These are phyloP conservation scores for Stylophora pistillata DNA, from an alignment of 64 coral and sea anemone genomes.

Conservation along the genomic window DNA sequence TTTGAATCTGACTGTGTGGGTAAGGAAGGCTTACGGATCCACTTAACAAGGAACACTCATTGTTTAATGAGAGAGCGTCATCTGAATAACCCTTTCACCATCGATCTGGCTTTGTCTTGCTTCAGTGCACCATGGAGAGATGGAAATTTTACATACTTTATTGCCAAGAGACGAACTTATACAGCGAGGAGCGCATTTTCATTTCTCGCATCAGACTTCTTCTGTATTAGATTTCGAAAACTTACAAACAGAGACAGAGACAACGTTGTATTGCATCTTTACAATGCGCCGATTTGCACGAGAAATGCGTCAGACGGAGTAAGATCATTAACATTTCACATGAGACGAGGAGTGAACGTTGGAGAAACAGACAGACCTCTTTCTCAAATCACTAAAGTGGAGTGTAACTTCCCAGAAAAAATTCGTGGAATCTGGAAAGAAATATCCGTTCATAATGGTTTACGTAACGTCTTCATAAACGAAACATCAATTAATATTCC, in stretches of 20 bases:
- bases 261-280: neutral
- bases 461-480: constrained; percentile 34
- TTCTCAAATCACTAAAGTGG: constrained; percentile 4
- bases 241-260: neutral
- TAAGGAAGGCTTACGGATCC: constrained; percentile 70
- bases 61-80: constrained; percentile 45
- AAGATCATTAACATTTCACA: neutral
- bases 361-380: neutral
- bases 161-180: constrained; percentile 36
- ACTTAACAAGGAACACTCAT: constrained; percentile 27
- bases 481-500: constrained; percentile 36
- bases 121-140: constrained; percentile 58
- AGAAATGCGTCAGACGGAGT: neutral
- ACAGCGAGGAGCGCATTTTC: constrained; percentile 23
- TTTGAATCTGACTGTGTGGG: constrained; percentile 79
- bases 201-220: neutral
- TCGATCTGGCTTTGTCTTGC: constrained; percentile 39
- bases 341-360: neutral
- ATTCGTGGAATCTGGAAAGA: constrained; percentile 73
- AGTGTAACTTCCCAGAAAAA: constrained; percentile 62
- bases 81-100: neutral
- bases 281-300: neutral
- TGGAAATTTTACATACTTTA: constrained; percentile 62
- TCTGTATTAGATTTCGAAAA: constrained; percentile 17
- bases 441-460: constrained; percentile 38